Evolutionary conservation across 1,140 invertebrate genomes (phyloP), one percentile per base, ranked within the genome.

Genomic region (Aphelenchoides fujianensis): DNA sequence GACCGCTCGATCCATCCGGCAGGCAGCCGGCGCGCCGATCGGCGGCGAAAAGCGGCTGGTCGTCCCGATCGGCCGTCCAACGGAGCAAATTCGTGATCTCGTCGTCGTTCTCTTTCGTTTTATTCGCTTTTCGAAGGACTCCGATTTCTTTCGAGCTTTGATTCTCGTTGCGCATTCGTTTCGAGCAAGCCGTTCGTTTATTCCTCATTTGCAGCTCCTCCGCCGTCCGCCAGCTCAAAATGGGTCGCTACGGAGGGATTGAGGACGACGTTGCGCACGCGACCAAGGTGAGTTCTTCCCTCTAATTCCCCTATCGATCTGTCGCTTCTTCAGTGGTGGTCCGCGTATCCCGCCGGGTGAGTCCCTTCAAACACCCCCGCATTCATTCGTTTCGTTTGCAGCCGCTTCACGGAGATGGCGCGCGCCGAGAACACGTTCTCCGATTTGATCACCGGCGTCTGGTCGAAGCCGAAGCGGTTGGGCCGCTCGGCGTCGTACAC

Each of bases 401-500:
- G 81, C 30, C 71, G 76, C 30, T 83, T 81, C 68, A 83, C 83
- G 3, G 81, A 83, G 32, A 61, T 84, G 70, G 82, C 82, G 36
- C 63, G 74, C 52, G 76, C 82, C n/a, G 76, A 84, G 68, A 77
- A 69, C 48, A 70, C 69, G 7, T 83, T 78, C 70, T 63, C 74
- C 59, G 73, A 73, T 30, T 69, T 79, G 27, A 76, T 83, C 34
- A 54, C 59, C n/a, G 74, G 73, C 36, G 76, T 84, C n/a, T 83
- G 82, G 82, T 80, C 75, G 27, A 83, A 83, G 55, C 79, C 82
- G 27, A 83, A 83, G 37, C 69, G 78, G 27, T 66, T 84, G 3
- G 81, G 74, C 28, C 79, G 83, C 34, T 75, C 74, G 9, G 82
- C 82, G 32, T 83, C 81, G 3, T 83, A 75, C 72, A 84, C 82